Conservation (phyloP, 64 coral and sea anemone species). For the Montipora cactus region DNA sequence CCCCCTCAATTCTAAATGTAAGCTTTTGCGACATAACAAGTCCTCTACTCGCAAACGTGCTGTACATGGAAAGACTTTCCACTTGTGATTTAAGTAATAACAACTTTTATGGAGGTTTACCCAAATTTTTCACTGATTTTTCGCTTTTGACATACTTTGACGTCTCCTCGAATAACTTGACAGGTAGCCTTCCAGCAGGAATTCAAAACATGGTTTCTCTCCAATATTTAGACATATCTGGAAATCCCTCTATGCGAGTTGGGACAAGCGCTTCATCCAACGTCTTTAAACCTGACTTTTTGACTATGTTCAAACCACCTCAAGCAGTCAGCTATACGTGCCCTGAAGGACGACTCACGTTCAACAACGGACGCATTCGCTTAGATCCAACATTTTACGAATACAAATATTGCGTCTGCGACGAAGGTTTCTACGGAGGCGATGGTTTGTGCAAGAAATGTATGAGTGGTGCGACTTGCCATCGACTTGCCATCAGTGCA, state of each 20-base stretch:
- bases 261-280: too few relatives aligned
- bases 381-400: conserved; percentile 60
- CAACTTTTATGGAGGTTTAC: conserved; percentile 38
- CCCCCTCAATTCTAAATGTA: conserved; percentile 28
- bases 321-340: too few relatives aligned
- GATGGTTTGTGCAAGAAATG: conserved; percentile 44
- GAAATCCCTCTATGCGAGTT: too few relatives aligned
- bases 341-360: too few relatives aligned
- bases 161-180: too few relatives aligned
- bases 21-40: conserved; percentile 55
- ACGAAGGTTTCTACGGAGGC: conserved; percentile 51
- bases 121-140: not conserved
- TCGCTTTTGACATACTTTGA: not conserved
- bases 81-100: conserved; percentile 55
- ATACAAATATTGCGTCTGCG: conserved; percentile 54
- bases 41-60: conserved; percentile 9
- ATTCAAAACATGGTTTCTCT: too few relatives aligned
- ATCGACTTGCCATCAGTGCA: not conserved
- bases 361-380: too few relatives aligned
- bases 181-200: too few relatives aligned
- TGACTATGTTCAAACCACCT: too few relatives aligned
- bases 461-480: conserved; percentile 14
- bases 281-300: too few relatives aligned
- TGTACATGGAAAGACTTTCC: not conserved
- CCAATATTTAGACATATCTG: too few relatives aligned